Evolutionary conservation across 2,888 invertebrate genomes (phyloP).

Genomic region (Cinara cedri): DNA sequence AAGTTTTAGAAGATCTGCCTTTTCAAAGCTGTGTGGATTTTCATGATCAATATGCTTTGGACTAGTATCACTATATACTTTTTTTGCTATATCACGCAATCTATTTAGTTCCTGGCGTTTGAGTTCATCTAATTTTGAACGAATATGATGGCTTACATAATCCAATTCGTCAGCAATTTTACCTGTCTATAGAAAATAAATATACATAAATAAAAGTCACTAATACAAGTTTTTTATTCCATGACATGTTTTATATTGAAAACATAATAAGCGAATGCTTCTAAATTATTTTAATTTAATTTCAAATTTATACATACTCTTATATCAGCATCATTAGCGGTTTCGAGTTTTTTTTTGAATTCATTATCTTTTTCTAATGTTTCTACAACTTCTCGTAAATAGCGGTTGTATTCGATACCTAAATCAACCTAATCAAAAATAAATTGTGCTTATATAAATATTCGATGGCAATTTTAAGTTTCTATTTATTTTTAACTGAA

Average conservation of each 20-base stretch:
- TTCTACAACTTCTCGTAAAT: conserved; percentile 87
- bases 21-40: conserved; percentile 92
- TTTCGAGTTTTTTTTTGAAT: conserved; percentile 80
- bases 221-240: neutral
- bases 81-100: conserved; percentile 72
- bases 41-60: conserved; percentile 83
- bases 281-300: too few relatives aligned
- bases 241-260: neutral
- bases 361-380: conserved; percentile 86
- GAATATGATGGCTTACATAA: conserved; percentile 84
- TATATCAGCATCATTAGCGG: conserved; percentile 82
- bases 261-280: too few relatives aligned
- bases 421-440: conserved; percentile 59
- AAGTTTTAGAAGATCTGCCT: conserved; percentile 89
- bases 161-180: conserved; percentile 90
- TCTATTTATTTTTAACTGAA: too few relatives aligned
- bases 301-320: conserved; percentile 61
- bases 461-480: too few relatives aligned
- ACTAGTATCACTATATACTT: conserved; percentile 69
- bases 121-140: conserved; percentile 88
- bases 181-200: conserved; percentile 72
- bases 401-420: conserved; percentile 81
- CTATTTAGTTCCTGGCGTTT: conserved; percentile 87
- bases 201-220: neutral
- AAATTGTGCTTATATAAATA: too few relatives aligned